A percentile compares a stretch with the other conserved stretches of the same genome.
phyloP scores from a whole-genome alignment of 2,797 vertebrate genomes.

The Rhabdophis nuchalis region DNA sequence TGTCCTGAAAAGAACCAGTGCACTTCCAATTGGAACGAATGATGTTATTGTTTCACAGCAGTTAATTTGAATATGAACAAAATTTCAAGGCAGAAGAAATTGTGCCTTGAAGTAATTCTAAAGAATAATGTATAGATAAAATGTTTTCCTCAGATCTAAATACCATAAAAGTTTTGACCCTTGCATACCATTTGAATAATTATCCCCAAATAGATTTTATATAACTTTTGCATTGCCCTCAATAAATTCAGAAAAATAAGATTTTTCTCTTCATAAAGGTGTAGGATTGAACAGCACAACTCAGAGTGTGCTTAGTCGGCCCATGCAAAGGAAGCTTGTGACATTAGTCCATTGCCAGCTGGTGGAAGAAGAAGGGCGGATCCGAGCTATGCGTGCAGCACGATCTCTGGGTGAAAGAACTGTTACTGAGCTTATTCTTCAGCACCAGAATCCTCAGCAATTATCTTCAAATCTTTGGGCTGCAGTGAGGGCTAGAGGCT shows the following conservation, averaged over 20 bases:
- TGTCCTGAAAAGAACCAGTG: neutral
- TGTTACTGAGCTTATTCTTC: slow-evolving; percentile 97
- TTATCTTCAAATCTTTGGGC: slow-evolving; percentile 99
- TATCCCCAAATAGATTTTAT: neutral
- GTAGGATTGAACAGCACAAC: slow-evolving; percentile 92
- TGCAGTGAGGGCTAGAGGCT: slow-evolving; percentile 93
- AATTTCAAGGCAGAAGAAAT: neutral
- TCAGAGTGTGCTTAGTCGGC: slow-evolving; percentile 94
- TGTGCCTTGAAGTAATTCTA: neutral
- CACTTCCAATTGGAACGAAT: neutral
- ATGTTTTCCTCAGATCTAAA: neutral
- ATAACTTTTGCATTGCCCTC: neutral
- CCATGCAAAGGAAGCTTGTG: slow-evolving; percentile 98
- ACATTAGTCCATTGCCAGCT: slow-evolving; percentile 96
- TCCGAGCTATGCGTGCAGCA: slow-evolving; percentile 96
- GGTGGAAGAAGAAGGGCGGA: slow-evolving; percentile 95
- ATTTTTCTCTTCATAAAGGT: slow-evolving; percentile 71
- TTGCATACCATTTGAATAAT: neutral
- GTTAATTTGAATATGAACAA: neutral
- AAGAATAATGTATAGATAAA: neutral
- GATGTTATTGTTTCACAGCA: neutral
- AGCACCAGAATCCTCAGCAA: slow-evolving; percentile 98
- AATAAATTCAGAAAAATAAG: neutral
- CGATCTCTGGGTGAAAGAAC: slow-evolving; percentile 95
- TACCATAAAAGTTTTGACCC: neutral